Conservation (phyloP, 2,797 vertebrate species). For the Setipinna tenuifilis region DNA sequence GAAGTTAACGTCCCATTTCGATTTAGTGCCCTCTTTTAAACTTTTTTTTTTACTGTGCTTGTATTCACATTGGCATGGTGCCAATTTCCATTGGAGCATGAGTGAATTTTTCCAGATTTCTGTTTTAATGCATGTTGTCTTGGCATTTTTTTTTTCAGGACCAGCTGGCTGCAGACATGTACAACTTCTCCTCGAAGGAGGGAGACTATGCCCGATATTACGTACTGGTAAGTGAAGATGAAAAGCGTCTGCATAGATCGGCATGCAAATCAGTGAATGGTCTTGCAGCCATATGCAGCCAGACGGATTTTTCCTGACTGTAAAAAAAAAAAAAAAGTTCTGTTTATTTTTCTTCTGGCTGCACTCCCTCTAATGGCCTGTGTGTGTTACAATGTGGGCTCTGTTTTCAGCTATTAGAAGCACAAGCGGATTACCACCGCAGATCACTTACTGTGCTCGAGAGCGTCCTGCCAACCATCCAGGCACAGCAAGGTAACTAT, state of each 20-base stretch:
- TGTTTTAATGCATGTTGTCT: background rate
- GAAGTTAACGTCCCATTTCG: too few relatives aligned
- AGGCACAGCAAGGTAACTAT: constrained; percentile 94
- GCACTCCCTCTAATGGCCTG: constrained; percentile 48
- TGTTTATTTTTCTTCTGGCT: constrained; percentile 57
- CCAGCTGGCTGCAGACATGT: constrained; percentile 97
- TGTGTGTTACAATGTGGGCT: constrained; percentile 64
- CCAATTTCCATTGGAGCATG: background rate
- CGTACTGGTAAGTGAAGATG: constrained; percentile 81
- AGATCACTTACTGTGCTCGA: constrained; percentile 97
- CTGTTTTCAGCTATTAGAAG: constrained; percentile 95
- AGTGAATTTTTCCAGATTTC: background rate
- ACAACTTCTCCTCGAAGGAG: constrained; percentile 95
- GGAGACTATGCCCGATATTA: constrained; percentile 92
- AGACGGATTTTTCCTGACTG: constrained; percentile 42
- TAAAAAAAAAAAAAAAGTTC: constrained; percentile 14
- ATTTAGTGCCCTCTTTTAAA: too few relatives aligned
- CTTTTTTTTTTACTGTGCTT: background rate
- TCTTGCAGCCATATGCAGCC: background rate
- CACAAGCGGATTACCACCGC: constrained; percentile 99
- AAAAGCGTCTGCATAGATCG: background rate
- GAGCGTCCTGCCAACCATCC: constrained; percentile 92
- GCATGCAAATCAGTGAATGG: background rate
- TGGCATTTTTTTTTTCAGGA: constrained; percentile 80
- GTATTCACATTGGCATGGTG: background rate